Evolutionary conservation across 2,888 invertebrate genomes (phyloP).

Genomic region (Pemphredon lugubris): DNA sequence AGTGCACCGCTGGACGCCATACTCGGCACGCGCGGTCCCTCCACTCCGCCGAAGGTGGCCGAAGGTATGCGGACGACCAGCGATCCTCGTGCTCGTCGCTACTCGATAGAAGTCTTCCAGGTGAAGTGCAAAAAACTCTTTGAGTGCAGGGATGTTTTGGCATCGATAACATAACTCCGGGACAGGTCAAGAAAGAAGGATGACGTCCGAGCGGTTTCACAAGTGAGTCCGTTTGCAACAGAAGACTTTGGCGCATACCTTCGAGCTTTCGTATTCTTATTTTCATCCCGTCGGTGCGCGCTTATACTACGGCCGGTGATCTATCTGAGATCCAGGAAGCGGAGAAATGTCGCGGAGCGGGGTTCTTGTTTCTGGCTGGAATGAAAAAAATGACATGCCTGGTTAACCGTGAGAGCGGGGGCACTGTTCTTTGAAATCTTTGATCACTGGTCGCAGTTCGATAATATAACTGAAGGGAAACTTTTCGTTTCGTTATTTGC

Average conservation of each 20-base stretch:
- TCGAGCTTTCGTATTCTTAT: constrained; percentile 45
- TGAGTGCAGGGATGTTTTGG: constrained; percentile 18
- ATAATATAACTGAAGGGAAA: constrained; percentile 15
- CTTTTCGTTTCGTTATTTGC: constrained; percentile 6
- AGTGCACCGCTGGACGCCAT: constrained; percentile 64
- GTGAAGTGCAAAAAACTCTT: constrained; percentile 19
- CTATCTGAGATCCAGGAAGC: constrained; percentile 41
- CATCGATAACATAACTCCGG: constrained; percentile 32
- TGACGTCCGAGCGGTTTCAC: constrained; percentile 79
- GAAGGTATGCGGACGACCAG: constrained; percentile 20
- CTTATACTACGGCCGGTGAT: constrained; percentile 22
- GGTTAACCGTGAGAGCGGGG: constrained; percentile 40
- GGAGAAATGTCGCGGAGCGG: constrained; percentile 47
- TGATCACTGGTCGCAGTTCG: constrained; percentile 6
- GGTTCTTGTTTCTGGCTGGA: constrained; percentile 37
- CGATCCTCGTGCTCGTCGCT: constrained; percentile 23
- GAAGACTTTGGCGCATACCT: constrained; percentile 30
- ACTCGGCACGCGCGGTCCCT: constrained; percentile 33
- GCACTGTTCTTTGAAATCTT: constrained; percentile 20
- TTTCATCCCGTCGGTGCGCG: constrained; percentile 32
- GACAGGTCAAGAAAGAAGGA: constrained; percentile 47
- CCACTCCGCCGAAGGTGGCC: not conserved
- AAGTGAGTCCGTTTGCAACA: constrained; percentile 71
- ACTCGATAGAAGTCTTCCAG: constrained; percentile 6
- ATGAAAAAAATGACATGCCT: constrained; percentile 39